Evolutionary conservation across 2,113 vertebrate species (phyloP), one percentile per base, ranked within the genome.

Genomic region (Carassius carassius): DNA sequence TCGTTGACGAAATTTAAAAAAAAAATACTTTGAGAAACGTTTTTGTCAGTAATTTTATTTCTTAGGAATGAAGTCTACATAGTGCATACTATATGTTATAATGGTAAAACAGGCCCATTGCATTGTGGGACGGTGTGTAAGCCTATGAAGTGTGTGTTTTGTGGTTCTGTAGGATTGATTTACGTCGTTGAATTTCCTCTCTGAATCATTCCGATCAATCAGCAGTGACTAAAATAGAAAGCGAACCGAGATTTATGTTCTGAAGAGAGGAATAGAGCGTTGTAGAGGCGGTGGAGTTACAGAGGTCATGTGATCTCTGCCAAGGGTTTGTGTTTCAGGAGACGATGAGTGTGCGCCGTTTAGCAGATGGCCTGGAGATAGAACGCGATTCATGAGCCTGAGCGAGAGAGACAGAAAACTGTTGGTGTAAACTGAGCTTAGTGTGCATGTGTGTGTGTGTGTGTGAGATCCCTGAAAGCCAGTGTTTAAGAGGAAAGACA

Each of bases 381-480:
- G 37, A 80, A 29, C 62, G 19, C 62, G 2, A 51, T 65, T 81
- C 44, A 41, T 62, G 76, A 78, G 54, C 56, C 35, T 62, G 56
- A 78, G 19, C 2, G 21, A 62, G 19, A 78, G 58, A 80, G 78
- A 80, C 58, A 65, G 8, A 47, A 80, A 80, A 79, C 75, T 41
- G 80, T 56, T 72, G 72, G 72, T 81, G 72, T 77, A 81, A 87
- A 84, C 65, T 76, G 77, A 87, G 78, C 70, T 65, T 25, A 37
- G 82, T 21, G 49, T 37, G 60, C 2, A n/a, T 37, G 32, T n/a
- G 7, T 12, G 23, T 41, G 62, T 41, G 62, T 5, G 37, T 21
- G 49, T 84, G 16, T 54, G 23, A 12, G 74, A 63, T 77, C 78
- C 58, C 70, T 47, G 67, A 47, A 84, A 47, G 12, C 83, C 25